phyloP scores from a whole-genome alignment of 2,888 invertebrate species.

The Osmoderma eremita region DNA sequence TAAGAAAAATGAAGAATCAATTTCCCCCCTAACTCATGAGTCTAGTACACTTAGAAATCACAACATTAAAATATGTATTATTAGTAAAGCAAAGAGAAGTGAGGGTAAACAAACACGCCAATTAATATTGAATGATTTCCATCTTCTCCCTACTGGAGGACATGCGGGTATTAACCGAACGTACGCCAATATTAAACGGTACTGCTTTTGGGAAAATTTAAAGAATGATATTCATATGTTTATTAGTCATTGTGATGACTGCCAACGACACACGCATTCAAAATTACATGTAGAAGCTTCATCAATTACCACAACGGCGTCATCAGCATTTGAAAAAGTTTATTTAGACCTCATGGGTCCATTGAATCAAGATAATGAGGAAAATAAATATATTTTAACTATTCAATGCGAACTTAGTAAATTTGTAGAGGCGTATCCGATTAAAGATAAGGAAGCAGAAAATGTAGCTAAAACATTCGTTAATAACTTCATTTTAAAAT shows the following conservation, averaged over 20 bases:
- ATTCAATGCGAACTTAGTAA: conserved; percentile 43
- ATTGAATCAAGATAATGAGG: conserved; percentile 12
- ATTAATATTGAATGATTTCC: conserved; percentile 39
- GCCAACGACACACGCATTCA: conserved; percentile 45
- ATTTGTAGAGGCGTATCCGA: conserved; percentile 42
- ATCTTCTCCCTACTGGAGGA: conserved; percentile 37
- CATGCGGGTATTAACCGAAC: conserved; percentile 35
- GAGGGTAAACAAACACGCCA: conserved; percentile 23
- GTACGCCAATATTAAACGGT: conserved; percentile 34
- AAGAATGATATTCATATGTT: conserved; percentile 3
- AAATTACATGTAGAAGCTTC: conserved; percentile 41
- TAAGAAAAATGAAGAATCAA: conserved; percentile 19
- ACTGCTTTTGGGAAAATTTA: conserved; percentile 27
- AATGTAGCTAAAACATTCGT: conserved; percentile 26
- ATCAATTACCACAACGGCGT: conserved; percentile 44
- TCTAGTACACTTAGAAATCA: not conserved
- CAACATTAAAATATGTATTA: conserved; percentile 12
- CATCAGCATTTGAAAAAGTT: conserved; percentile 45
- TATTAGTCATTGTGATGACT: conserved; percentile 34
- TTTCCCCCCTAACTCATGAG: conserved; percentile 4
- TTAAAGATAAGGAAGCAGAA: conserved; percentile 20
- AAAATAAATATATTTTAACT: conserved; percentile 41
- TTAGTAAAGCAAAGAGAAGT: conserved; percentile 15
- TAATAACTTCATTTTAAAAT: conserved; percentile 29
- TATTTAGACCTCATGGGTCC: conserved; percentile 45